Conservation (phyloP, 2,113 vertebrate genomes). For the Haliaeetus leucogaster region DNA sequence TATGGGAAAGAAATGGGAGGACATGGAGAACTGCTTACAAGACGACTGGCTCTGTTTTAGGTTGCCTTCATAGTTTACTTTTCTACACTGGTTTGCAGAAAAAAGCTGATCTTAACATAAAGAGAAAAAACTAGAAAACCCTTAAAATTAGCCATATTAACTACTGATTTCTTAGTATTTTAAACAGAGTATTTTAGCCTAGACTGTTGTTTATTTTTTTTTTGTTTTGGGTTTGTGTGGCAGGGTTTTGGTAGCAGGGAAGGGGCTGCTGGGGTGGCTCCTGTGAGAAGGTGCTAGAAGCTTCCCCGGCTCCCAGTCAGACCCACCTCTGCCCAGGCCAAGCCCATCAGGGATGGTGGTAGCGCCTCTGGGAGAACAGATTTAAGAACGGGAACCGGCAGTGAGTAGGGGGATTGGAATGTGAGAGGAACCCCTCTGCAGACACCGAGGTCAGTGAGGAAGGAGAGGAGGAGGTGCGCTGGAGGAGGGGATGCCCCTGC, state of each 20-base stretch:
- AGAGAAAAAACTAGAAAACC: background rate
- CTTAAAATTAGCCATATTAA: background rate
- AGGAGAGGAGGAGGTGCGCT: too few species aligned
- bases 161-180: background rate
- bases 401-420: too few species aligned
- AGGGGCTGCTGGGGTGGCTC: too few species aligned
- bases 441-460: too few species aligned
- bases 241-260: too few species aligned
- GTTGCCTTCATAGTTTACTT: background rate
- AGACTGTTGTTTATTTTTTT: background rate
- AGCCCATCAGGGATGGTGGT: accelerated
- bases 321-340: too few species aligned
- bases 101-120: background rate
- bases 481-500: too few species aligned
- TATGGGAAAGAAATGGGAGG: background rate
- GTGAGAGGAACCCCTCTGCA: too few species aligned
- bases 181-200: background rate
- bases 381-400: accelerated
- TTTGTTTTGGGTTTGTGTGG: too few species aligned
- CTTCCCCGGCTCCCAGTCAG: too few species aligned
- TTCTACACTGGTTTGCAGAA: background rate
- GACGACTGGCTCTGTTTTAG: background rate
- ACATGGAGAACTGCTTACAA: background rate
- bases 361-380: too few species aligned
- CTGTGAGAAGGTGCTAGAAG: too few species aligned